Percentiles rank a stretch among this genome's conserved stretches.
phyloP scores from a whole-genome alignment of 1,140 invertebrate genomes.

The Heliconius himera region DNA sequence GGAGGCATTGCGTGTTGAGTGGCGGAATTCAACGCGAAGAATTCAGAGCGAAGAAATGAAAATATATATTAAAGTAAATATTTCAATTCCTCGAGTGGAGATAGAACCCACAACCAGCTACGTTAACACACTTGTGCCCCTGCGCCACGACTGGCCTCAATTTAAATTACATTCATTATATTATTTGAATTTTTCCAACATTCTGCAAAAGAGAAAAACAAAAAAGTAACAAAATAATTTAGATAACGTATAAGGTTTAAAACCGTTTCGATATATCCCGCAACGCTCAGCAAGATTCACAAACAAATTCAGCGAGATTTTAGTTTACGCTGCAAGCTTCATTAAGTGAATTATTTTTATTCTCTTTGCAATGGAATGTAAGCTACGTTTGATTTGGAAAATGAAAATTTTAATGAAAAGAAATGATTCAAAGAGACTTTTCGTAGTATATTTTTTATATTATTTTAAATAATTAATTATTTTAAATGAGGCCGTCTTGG shows the following conservation, averaged over 20 bases:
- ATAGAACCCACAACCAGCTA: too few species aligned
- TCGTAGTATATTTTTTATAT: background rate
- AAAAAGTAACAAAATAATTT: conserved; percentile 9
- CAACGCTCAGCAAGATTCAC: conserved; percentile 10
- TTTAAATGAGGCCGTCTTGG: background rate
- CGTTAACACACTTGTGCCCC: too few species aligned
- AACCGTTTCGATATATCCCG: conserved; percentile 1
- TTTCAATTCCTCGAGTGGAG: too few species aligned
- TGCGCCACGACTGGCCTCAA: too few species aligned
- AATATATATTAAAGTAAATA: too few species aligned
- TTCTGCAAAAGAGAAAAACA: background rate
- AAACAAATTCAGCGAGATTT: conserved; percentile 25
- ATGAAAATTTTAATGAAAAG: conserved; percentile 27
- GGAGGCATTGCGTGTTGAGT: too few species aligned
- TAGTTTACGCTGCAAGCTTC: conserved; percentile 20
- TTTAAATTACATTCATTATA: too few species aligned
- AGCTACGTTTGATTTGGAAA: conserved; percentile 20
- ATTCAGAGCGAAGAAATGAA: too few species aligned
- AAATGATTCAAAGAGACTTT: background rate
- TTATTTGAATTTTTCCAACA: too few species aligned
- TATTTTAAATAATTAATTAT: background rate
- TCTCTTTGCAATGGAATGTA: conserved; percentile 22
- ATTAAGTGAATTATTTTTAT: conserved; percentile 27
- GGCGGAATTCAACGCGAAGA: too few species aligned
- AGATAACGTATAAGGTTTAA: conserved; percentile 2